Percentiles rank a stretch among this genome's conserved stretches.
phyloP scores from a whole-genome alignment of 1,140 invertebrate genomes.

The Coenobita brevimanus region DNA sequence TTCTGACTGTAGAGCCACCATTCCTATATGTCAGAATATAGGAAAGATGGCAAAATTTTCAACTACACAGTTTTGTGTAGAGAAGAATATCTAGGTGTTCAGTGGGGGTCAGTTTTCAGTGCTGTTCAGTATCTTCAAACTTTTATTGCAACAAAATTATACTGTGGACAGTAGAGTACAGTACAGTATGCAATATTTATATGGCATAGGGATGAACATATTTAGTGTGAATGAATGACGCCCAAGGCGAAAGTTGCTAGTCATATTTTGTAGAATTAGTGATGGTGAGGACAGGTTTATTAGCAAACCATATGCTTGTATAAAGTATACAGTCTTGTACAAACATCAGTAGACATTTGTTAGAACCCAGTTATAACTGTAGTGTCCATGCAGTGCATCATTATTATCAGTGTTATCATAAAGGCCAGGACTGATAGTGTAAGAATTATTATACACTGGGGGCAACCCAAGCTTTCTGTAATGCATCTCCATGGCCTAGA shows the following conservation, averaged over 20 bases:
- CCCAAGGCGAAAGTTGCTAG: slow-evolving; percentile 65
- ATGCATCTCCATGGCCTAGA: neutral
- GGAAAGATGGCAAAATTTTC: slow-evolving; percentile 32
- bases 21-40: slow-evolving; percentile 59
- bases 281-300: slow-evolving; percentile 55
- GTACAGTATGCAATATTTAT: slow-evolving; percentile 5
- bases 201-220: slow-evolving; percentile 44
- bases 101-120: slow-evolving; percentile 17
- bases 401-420: neutral
- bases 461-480: neutral
- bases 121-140: slow-evolving; percentile 9
- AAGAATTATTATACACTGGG: neutral
- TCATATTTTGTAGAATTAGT: slow-evolving; percentile 57
- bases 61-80: slow-evolving; percentile 54
- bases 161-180: slow-evolving; percentile 36
- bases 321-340: slow-evolving; percentile 45
- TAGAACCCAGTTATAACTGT: neutral
- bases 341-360: slow-evolving; percentile 36
- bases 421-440: neutral
- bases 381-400: slow-evolving; percentile 7
- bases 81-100: neutral
- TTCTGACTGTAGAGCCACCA: slow-evolving; percentile 46
- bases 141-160: too few species aligned
- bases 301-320: slow-evolving; percentile 26
- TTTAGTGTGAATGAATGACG: slow-evolving; percentile 57